phyloP scores from a whole-genome alignment of 2,113 vertebrate species.

The Mormoops blainvillei region DNA sequence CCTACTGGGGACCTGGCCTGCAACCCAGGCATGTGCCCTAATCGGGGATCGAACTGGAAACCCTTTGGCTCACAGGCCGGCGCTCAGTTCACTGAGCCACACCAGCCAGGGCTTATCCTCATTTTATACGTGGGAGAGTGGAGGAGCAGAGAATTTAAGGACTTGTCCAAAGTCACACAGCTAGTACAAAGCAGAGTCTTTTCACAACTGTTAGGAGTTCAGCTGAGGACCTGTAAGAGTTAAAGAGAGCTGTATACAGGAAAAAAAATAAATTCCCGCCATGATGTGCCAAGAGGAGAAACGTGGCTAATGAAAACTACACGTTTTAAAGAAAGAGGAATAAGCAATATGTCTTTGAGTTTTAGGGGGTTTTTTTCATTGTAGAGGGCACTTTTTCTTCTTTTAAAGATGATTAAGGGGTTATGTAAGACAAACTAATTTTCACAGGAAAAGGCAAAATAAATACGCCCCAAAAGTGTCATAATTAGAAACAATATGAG shows the following conservation, averaged over 20 bases:
- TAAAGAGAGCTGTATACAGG: background rate
- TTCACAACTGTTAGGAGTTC: background rate
- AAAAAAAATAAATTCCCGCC: background rate
- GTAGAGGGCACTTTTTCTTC: background rate
- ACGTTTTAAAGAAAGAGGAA: background rate
- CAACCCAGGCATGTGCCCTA: too few relatives aligned
- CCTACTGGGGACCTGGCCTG: too few relatives aligned
- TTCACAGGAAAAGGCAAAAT: background rate
- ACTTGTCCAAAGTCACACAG: background rate
- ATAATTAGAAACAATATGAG: background rate
- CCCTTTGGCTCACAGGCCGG: too few relatives aligned
- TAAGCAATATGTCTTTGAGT: background rate
- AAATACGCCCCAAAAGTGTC: background rate
- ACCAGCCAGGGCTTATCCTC: too few relatives aligned
- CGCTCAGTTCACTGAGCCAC: too few relatives aligned
- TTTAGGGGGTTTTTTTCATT: background rate
- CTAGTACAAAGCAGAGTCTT: background rate
- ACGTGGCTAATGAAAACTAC: background rate
- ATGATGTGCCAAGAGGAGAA: background rate
- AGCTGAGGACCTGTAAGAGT: background rate
- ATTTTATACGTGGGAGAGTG: background rate
- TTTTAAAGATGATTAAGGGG: background rate
- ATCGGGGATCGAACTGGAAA: too few relatives aligned
- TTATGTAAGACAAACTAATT: background rate
- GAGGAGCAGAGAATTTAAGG: background rate